A percentile compares a stretch with the other conserved stretches of the same genome.
Conservation (phyloP, 2,888 invertebrate genomes). For the Oscheius sp. region DNA sequence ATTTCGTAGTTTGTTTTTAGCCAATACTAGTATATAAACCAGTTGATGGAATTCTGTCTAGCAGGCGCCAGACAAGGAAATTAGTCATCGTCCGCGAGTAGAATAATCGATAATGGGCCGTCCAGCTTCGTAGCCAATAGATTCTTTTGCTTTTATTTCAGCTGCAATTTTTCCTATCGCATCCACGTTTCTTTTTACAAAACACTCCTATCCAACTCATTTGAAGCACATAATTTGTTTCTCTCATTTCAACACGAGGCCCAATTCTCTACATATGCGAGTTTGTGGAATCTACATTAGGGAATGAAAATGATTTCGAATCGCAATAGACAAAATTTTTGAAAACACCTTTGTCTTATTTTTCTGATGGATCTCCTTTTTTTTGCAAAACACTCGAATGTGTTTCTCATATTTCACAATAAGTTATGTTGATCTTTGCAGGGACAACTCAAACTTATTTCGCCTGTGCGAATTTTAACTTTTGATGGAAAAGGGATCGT, state of each 20-base stretch:
- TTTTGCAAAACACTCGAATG: neutral
- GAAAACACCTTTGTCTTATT: neutral
- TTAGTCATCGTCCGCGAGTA: neutral
- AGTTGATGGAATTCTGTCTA: too few relatives aligned
- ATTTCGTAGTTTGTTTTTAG: too few relatives aligned
- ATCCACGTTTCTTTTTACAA: neutral
- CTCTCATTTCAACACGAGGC: too few relatives aligned
- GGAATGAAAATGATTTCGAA: too few relatives aligned
- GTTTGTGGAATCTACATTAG: too few relatives aligned
- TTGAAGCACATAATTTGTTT: too few relatives aligned
- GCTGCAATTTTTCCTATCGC: neutral
- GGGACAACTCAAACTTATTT: conserved; percentile 33
- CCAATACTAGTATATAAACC: too few relatives aligned
- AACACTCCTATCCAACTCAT: too few relatives aligned
- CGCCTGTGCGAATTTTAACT: conserved; percentile 46
- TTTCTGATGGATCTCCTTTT: neutral
- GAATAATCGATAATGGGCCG: conserved; percentile 5
- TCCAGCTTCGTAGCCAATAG: neutral
- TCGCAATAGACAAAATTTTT: too few relatives aligned
- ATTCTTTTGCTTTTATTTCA: too few relatives aligned
- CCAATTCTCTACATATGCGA: too few relatives aligned
- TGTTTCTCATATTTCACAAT: neutral
- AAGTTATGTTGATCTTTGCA: neutral
- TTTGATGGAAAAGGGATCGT: conserved; percentile 63
- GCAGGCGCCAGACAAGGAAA: neutral